These are phyloP conservation scores for Alouatta palliata DNA, from an alignment of 2,113 vertebrate genomes.

Conservation along the genomic window DNA sequence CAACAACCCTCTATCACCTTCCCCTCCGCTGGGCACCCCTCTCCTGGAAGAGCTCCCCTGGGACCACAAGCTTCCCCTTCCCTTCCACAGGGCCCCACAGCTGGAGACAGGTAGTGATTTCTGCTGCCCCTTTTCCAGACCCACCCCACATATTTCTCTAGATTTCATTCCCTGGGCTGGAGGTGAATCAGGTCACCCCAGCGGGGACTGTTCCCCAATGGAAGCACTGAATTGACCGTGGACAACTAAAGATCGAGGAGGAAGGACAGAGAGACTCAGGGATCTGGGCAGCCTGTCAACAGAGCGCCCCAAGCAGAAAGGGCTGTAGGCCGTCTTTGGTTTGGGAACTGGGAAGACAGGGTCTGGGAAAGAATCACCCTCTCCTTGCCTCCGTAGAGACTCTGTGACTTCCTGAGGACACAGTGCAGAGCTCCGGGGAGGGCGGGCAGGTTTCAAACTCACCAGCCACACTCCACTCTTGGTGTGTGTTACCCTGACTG, in stretches of 20 bases:
- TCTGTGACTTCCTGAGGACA: neutral
- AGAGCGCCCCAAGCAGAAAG: neutral
- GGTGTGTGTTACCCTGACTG: neutral
- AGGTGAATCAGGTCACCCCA: neutral
- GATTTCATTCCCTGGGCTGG: neutral
- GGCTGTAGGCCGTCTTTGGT: slow-evolving; percentile 68
- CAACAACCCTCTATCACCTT: too few species aligned
- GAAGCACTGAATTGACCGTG: slow-evolving; percentile 76
- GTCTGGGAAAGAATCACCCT: neutral
- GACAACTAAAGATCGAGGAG: neutral
- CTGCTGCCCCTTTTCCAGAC: neutral
- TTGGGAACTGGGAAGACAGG: slow-evolving; percentile 42
- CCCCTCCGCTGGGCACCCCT: neutral
- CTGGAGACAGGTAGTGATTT: neutral
- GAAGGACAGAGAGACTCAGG: neutral
- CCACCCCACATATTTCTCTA: neutral
- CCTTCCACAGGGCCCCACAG: neutral
- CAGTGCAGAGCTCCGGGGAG: neutral
- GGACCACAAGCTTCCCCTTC: too few species aligned
- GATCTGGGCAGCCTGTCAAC: neutral
- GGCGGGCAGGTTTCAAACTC: neutral
- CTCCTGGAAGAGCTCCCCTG: neutral
- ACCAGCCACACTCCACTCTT: neutral
- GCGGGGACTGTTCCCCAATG: neutral
- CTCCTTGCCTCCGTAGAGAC: neutral